Evolutionary conservation across 2,113 vertebrate species (phyloP), one percentile per base, ranked within the genome.

Genomic region (Eubucco bourcierii): DNA sequence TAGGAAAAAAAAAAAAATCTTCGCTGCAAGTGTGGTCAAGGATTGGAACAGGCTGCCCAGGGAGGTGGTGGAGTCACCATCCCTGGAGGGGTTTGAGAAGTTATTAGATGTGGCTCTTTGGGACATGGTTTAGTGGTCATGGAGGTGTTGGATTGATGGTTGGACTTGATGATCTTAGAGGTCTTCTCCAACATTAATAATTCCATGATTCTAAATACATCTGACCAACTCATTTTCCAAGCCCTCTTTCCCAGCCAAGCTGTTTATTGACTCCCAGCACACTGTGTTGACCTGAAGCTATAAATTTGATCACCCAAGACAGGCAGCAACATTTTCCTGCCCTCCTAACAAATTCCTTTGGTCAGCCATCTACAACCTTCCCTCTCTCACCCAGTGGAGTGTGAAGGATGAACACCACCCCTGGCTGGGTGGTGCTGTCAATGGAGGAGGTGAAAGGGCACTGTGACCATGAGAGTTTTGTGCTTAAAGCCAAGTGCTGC

Each of bases 261-360:
- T 83, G 18, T 73, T 91, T 5, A 37, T 28, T 95, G 64, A 80
- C 76, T 80, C 52, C 34, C 64, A 76, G 68, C 23, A 73, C 11
- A 24, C 5, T 66, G 3, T 16, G 41, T 67, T 85, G 60, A 83
- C 41, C 47, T 80, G 68, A 70, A 53, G 78, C 31, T 74, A 67
- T 29, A 73, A 31, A 92, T 9, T 70, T 15, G 9, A 24, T 77
- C 56, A 63, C 66, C 39, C 58, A 61, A 79, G 47, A 17, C 18
- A 91, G 50, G 7, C 64, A 82, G 56, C 67, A 85, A 29, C 11
- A 15, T 19, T 83, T 46, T 84, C 34, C 55, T 87, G 55, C 59
- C 56, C 46, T 94, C 46, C 60, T 73, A 82, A 79, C 15, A 93
- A 70, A 87, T 82, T 87, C 78, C 46, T 92, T 59, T 89, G 67